Conservation (phyloP, 2,113 vertebrate genomes). For the Noturus placidus region DNA sequence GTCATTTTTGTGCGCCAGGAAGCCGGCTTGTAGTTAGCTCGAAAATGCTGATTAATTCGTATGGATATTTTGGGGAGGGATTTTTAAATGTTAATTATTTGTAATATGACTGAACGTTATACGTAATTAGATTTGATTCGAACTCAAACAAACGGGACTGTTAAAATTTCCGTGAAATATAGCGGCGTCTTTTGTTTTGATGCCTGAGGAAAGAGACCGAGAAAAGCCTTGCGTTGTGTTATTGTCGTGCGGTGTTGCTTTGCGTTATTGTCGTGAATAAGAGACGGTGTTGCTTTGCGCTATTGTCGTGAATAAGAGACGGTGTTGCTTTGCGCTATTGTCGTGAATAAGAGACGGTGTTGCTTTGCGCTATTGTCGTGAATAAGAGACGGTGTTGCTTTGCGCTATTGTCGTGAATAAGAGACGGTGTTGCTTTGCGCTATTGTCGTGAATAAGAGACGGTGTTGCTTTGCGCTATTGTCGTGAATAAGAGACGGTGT, state of each 20-base stretch:
- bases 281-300: neutral
- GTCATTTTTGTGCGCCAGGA: neutral
- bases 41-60: neutral
- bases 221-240: neutral
- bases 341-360: too few relatives aligned
- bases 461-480: too few relatives aligned
- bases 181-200: neutral
- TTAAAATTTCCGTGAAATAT: too few relatives aligned
- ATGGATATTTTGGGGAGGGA: neutral
- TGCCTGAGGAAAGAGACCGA: neutral
- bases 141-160: neutral
- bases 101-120: too few relatives aligned
- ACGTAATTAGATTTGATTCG: neutral
- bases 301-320: too few relatives aligned
- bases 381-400: neutral
- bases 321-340: too few relatives aligned
- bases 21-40: neutral
- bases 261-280: neutral
- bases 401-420: neutral
- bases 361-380: too few relatives aligned
- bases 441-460: too few relatives aligned
- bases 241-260: too few relatives aligned
- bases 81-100: neutral
- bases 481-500: too few relatives aligned
- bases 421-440: neutral